Percentiles rank a stretch among this genome's conserved stretches.
These are phyloP conservation scores for Pterostichus niger DNA, from an alignment of 2,888 invertebrate species.

Conservation along the genomic window DNA sequence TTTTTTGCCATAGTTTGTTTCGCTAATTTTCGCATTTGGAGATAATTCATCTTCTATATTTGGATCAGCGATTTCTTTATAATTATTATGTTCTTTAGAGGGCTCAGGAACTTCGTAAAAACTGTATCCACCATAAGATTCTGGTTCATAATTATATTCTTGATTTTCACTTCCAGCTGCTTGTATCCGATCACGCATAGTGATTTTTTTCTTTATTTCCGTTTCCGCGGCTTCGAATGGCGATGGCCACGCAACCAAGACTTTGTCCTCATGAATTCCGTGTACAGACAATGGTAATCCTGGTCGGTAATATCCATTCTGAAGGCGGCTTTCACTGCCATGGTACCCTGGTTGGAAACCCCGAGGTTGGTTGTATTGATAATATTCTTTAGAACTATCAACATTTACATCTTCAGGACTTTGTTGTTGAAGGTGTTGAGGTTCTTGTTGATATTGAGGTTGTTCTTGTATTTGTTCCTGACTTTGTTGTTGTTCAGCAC, in stretches of 20 bases:
- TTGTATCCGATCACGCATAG: constrained; percentile 12
- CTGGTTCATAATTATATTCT: constrained; percentile 57
- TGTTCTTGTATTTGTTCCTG: constrained; percentile 55
- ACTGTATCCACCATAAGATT: constrained; percentile 54
- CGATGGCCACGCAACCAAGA: constrained; percentile 71
- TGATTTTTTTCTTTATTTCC: constrained; percentile 68
- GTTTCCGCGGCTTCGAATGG: constrained; percentile 74
- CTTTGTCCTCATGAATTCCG: constrained; percentile 72
- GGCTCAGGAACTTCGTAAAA: constrained; percentile 54
- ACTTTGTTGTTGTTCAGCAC: constrained; percentile 67
- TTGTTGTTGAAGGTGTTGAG: constrained; percentile 57
- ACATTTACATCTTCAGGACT: constrained; percentile 37
- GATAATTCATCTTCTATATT: constrained; percentile 72
- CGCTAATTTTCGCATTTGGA: constrained; percentile 71
- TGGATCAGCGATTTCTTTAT: constrained; percentile 63
- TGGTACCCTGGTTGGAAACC: constrained; percentile 72
- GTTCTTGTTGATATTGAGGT: constrained; percentile 41
- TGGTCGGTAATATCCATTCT: constrained; percentile 40
- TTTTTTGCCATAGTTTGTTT: constrained; percentile 70
- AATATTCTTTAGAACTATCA: constrained; percentile 44
- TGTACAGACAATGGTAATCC: constrained; percentile 66
- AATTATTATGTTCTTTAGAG: constrained; percentile 18
- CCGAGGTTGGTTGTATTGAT: constrained; percentile 65
- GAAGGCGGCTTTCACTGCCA: constrained; percentile 68
- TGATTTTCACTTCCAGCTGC: constrained; percentile 55